A percentile compares a stretch with the other conserved stretches of the same genome.
Conservation (phyloP, 53 echinoderm and acorn worm genomes). For the Actinopyga echinites region DNA sequence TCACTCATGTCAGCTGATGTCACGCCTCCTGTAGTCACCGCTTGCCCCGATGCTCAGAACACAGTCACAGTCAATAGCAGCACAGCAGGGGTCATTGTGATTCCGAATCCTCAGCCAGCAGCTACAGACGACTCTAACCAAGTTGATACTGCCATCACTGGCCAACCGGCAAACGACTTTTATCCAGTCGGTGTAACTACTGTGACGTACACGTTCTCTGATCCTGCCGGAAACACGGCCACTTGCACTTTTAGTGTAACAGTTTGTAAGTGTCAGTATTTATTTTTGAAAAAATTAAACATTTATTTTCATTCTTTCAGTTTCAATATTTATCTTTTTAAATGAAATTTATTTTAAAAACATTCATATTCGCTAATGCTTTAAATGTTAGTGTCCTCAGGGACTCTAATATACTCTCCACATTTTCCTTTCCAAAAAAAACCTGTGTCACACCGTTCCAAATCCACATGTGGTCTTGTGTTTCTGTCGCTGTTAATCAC, state of each 20-base stretch:
- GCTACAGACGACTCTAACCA: slow-evolving; percentile 11
- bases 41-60: not conserved
- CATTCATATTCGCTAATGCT: too few relatives aligned
- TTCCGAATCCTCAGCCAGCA: not conserved
- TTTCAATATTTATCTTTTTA: too few relatives aligned
- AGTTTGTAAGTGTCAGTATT: not conserved
- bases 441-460: too few relatives aligned
- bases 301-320: too few relatives aligned
- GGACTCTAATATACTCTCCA: too few relatives aligned
- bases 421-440: too few relatives aligned
- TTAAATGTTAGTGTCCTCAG: too few relatives aligned
- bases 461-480: too few relatives aligned
- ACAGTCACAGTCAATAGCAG: not conserved
- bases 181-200: not conserved
- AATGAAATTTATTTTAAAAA: too few relatives aligned
- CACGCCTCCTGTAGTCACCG: not conserved
- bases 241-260: not conserved
- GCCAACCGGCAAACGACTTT: not conserved
- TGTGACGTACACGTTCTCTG: slow-evolving; percentile 3
- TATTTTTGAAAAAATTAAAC: too few relatives aligned
- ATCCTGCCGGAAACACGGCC: not conserved
- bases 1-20: not conserved
- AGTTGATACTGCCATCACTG: not conserved
- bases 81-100: not conserved
- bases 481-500: too few relatives aligned